phyloP scores from a whole-genome alignment of 2,797 vertebrate species.

The Chelonia mydas region DNA sequence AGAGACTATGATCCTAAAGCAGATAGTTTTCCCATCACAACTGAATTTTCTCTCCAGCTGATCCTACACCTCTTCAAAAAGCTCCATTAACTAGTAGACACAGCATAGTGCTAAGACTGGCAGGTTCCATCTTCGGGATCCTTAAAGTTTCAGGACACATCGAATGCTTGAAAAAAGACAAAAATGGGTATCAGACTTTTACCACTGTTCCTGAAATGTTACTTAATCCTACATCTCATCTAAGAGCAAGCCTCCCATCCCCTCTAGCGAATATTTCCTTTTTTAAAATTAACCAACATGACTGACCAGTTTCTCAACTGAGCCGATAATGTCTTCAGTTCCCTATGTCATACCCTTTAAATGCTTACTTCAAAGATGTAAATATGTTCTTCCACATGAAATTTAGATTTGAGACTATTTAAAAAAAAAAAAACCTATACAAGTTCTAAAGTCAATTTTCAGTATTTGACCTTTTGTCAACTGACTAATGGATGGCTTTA shows the following conservation, averaged over 20 bases:
- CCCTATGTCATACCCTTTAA: background rate
- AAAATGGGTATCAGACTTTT: background rate
- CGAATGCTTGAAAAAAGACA: constrained; percentile 84
- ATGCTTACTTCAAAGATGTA: background rate
- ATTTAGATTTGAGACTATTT: background rate
- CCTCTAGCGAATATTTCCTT: accelerated
- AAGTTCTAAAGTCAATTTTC: background rate
- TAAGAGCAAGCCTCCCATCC: background rate
- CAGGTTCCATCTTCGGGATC: background rate
- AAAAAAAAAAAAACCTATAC: background rate
- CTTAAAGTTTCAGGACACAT: constrained; percentile 82
- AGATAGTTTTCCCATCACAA: background rate
- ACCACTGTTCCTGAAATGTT: background rate
- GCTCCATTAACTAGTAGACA: background rate
- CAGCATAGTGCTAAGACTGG: background rate
- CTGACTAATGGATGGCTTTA: background rate
- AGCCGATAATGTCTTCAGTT: background rate
- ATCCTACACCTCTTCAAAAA: background rate
- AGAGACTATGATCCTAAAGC: constrained; percentile 8
- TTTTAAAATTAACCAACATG: no score
- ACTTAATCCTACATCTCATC: background rate
- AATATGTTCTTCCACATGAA: background rate
- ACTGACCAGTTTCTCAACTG: no score
- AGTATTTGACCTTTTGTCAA: background rate
- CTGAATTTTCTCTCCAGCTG: constrained; percentile 17